Conservation (phyloP, 2,888 invertebrate species). For the Diarsia rubi region DNA sequence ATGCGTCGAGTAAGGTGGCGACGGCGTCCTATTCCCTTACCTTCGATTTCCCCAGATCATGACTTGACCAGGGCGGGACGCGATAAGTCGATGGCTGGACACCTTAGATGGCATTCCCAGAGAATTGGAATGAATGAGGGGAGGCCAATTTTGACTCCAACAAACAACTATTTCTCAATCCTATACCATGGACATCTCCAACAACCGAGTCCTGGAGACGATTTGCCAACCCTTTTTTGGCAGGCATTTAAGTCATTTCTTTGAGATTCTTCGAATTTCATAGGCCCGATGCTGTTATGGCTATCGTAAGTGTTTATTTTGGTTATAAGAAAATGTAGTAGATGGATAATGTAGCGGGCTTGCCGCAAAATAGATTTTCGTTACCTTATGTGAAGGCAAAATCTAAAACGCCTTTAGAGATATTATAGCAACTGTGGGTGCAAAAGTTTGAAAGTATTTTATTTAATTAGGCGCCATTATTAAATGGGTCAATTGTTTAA, state of each 20-base stretch:
- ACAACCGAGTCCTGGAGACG: background rate
- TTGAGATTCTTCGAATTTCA: background rate
- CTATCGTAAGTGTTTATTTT: background rate
- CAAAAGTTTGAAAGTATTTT: background rate
- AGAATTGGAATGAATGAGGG: too few species aligned
- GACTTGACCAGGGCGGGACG: too few species aligned
- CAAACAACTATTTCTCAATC: background rate
- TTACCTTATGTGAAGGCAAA: background rate
- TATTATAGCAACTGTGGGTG: background rate
- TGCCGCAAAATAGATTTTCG: background rate
- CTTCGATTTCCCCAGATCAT: too few species aligned
- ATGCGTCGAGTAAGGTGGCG: too few species aligned
- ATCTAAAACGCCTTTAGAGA: background rate
- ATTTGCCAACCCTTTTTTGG: background rate
- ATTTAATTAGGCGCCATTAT: background rate
- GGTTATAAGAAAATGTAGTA: background rate
- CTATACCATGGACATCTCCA: background rate
- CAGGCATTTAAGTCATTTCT: background rate
- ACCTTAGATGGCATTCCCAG: too few species aligned
- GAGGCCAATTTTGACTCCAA: background rate
- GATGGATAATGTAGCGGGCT: background rate
- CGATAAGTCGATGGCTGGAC: too few species aligned
- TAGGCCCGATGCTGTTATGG: background rate
- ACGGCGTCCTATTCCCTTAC: too few species aligned
- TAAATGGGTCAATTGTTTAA: background rate